Evolutionary conservation across 2,113 vertebrate genomes (phyloP), one percentile per base, ranked within the genome.

Genomic region (Corynorhinus townsendii): DNA sequence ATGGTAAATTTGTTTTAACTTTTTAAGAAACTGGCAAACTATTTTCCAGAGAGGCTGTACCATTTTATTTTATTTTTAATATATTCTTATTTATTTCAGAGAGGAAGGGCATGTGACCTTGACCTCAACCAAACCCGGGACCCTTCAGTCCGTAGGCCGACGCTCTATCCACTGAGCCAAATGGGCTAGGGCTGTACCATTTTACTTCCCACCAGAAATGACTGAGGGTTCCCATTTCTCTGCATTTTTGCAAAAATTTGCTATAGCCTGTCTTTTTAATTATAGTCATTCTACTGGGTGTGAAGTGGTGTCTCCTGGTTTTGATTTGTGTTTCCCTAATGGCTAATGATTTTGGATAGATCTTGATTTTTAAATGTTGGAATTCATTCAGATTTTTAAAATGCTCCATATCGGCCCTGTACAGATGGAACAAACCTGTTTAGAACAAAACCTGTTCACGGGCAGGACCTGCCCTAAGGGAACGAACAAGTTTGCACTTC

Each of bases 391-490:
- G 80, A 38, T 52, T n/a, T 77, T 49, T 49, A 89, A 79, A 91
- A 92, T 16, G 20, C 54, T 77, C 49, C 66, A n/a, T 92, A 95
- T 94, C 96, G 88, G 40, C 85, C 45, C 68, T 86, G 52, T 43
- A 80, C 90, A 95, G 81, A 96, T 72, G 93, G 83, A 96, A 95
- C 68, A 96, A 96, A 96, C 83, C 83, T 52, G 62, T n/a, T 95
- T 77, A 62, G 49, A 84, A 92, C 71, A 90, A 93, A 90, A 82
- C 75, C 85, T 87, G 45, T 81, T 96, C 90, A 54, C 1, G 28
- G n/a, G 68, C 81, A 38, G 43, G 73, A 92, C 86, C 45, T 79
- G 49, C 59, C 86, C 91, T 47, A 26, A 91, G 82, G 77, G 73
- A 95, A 90, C 19, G 40, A 95, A 90, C 22, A 35, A 82, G 11